Base-by-base conservation (phyloP, 1,140 invertebrate genomes). In the Sycophaga agraensis region DNA sequence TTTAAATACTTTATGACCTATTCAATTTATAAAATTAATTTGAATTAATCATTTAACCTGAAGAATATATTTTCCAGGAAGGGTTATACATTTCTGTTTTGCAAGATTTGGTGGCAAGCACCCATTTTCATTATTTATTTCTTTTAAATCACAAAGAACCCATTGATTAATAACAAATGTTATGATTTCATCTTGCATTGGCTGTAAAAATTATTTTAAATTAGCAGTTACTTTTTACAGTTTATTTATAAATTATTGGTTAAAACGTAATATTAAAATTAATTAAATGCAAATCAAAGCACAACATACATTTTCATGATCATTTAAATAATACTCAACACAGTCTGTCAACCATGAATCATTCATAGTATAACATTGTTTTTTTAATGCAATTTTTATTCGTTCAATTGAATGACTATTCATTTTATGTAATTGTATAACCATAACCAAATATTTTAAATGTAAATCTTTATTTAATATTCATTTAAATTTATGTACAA, bases 111-210 rank as follows among this genome's bases (percentile, higher is more conserved):
- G 66, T 17, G 88, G 87, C 40, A 90, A 74, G 71, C 81, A 83
- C 28, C 74, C 71, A 42, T 76, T 76, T 50, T 80, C 79, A 63
- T 85, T 78, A 45, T 68, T 76, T 31, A 84, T 77, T 67, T 88
- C 85, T 59, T 82, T 69, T 26, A 90, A 77, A 77, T 90, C 86
- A 49, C 83, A 77, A 6, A 86, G 66, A 51, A 86, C 68, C 85
- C 87, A 89, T 70, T 90, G 88, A 66, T 77, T 72, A 11, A 66
- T 76, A 0, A 83, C 77, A 72, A 82, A 82, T 24, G 71, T 17
- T 4, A 73, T 48, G 42, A 76, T 66, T 22, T 68, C 56, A 2
- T 67, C 49, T 4, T 68, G 46, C 1, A 50, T 58, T 8, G 48
- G 11, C 60, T 65, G 17, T 7, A 17, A n/a, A 24, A 58, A 16